Evolutionary conservation across 2,888 invertebrate species (phyloP).

Genomic region (Adelognathus sp.): DNA sequence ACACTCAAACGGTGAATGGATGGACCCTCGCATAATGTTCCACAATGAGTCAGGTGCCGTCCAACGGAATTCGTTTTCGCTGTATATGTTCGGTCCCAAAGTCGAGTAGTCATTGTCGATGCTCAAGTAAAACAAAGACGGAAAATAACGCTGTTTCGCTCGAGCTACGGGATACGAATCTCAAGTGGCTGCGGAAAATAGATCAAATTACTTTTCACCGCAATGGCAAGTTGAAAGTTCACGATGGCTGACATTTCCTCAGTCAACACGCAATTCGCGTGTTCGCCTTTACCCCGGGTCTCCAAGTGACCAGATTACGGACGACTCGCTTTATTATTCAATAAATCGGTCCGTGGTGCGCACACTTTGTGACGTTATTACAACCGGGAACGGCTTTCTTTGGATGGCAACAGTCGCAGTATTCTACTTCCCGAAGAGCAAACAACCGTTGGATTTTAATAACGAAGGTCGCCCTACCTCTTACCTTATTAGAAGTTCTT

Average conservation of each 20-base stretch:
- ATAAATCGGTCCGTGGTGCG: conserved; percentile 2
- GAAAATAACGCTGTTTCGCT: conserved; percentile 15
- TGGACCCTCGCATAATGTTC: no score
- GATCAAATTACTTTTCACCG: conserved; percentile 74
- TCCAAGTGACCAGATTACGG: conserved; percentile 19
- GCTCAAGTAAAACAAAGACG: conserved; percentile 3
- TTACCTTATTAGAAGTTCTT: neutral
- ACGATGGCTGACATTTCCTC: neutral
- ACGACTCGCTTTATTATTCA: conserved; percentile 11
- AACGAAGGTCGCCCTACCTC: neutral
- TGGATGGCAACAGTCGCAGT: neutral
- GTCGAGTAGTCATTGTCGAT: neutral
- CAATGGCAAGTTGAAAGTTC: conserved; percentile 69
- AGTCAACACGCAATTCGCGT: conserved; percentile 39
- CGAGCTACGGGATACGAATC: conserved; percentile 67
- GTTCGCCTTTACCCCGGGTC: neutral
- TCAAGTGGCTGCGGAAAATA: conserved; percentile 72
- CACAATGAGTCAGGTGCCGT: neutral
- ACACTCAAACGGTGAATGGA: no score
- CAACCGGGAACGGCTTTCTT: neutral
- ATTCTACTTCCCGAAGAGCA: neutral
- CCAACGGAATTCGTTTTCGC: neutral
- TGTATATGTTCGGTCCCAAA: neutral
- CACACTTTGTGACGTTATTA: neutral
- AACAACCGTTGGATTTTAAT: neutral